Evolutionary conservation across 2,113 vertebrate species (phyloP).

Genomic region (Copsychus sechellarum): DNA sequence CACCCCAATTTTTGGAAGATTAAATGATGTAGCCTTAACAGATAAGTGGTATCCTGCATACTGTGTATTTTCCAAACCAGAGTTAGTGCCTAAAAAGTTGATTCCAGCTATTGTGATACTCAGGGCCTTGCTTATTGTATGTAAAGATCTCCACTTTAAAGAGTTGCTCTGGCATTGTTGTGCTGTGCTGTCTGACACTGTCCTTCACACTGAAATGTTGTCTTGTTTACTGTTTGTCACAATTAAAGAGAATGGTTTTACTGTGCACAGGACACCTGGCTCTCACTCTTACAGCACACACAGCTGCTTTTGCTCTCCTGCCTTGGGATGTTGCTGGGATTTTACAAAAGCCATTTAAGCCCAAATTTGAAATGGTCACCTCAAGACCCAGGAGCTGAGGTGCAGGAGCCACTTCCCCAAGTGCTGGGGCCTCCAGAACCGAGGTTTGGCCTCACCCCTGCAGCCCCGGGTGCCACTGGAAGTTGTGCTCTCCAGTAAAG

Average conservation of each 20-base stretch:
- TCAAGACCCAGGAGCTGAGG: background rate
- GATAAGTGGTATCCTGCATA: background rate
- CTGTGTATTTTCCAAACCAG: constrained; percentile 27
- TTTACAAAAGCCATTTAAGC: background rate
- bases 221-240: background rate
- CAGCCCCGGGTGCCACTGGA: rapidly evolving
- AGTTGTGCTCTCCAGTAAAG: background rate
- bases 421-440: background rate
- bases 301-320: background rate
- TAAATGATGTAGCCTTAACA: constrained; percentile 31
- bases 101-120: constrained; percentile 48
- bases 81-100: constrained; percentile 40
- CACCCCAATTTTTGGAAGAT: background rate
- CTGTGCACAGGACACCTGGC: background rate
- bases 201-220: background rate
- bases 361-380: rapidly evolving
- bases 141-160: background rate
- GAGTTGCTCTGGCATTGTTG: background rate
- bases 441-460: background rate
- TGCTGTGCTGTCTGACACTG: background rate
- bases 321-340: background rate
- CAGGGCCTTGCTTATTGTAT: constrained; percentile 41
- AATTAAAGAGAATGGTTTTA: constrained; percentile 6
- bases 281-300: background rate
- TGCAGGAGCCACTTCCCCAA: too few relatives aligned